Conservation (phyloP, 1,140 invertebrate genomes). For the Nasonia vitripennis region DNA sequence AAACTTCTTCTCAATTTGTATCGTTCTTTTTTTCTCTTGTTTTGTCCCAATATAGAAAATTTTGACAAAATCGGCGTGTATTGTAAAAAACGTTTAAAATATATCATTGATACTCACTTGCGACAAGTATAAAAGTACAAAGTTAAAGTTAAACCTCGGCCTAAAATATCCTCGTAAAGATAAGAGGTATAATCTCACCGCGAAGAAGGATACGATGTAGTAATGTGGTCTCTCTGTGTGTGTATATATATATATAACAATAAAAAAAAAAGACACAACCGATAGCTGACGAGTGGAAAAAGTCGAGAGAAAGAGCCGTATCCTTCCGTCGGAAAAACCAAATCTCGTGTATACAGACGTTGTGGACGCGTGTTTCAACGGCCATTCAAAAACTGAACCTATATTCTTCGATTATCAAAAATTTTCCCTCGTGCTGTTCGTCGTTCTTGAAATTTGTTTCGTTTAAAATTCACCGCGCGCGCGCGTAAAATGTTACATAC, state of each 20-base stretch:
- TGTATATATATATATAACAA: neutral
- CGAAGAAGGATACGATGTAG: neutral
- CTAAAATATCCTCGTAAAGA: neutral
- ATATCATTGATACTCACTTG: neutral
- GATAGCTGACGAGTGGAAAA: no score
- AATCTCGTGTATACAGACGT: neutral
- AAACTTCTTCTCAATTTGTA: no score
- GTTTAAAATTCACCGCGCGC: conserved; percentile 24
- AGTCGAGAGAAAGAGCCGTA: neutral
- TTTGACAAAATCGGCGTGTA: neutral
- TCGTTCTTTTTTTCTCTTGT: no score
- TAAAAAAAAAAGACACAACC: neutral
- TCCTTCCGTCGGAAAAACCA: neutral
- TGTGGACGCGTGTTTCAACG: neutral
- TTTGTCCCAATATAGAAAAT: neutral
- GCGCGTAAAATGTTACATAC: neutral
- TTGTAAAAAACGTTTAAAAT: neutral
- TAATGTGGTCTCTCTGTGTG: neutral
- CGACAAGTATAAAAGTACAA: conserved; percentile 1
- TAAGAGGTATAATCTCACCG: neutral
- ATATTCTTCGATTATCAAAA: conserved; percentile 7
- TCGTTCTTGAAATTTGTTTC: neutral
- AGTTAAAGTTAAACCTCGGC: neutral
- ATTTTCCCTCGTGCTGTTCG: neutral
- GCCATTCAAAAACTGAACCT: conserved; percentile 28